Evolutionary conservation across 2,113 vertebrate species (phyloP), one percentile per base, ranked within the genome.

Genomic region (Parus major): DNA sequence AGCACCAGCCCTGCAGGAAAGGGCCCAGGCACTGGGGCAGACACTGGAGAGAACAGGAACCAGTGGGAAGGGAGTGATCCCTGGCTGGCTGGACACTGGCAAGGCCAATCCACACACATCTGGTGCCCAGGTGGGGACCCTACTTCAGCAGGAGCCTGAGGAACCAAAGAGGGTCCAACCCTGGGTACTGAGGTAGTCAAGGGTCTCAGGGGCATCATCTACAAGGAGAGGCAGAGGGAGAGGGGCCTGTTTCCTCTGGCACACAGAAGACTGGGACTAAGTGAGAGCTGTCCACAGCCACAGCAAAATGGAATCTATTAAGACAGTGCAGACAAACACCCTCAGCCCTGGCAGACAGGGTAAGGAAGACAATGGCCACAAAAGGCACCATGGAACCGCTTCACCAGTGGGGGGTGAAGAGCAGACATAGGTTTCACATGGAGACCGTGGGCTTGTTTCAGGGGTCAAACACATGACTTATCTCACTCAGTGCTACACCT

Each of bases 31-130:
- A 4, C 53, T 49, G 72, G 18, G 49, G 46, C 63, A 92, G 52
- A 33, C 7, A 1, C 24, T 6, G 0, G 12, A 15, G 27, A 24
- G 29, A 41, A 50, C 1, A 0, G 15, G 9, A 85, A 70, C 55
- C 86, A 85, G 7, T 0, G 0, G 15, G 28, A 47, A 41, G 4
- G 16, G 22, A 4, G 12, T 7, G 5, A 16, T 18, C 49, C 59
- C 59, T 68, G 27, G 59, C 53, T 52, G 18, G 31, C 31, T 27
- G 10, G 80, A 39, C 31, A 1, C n/a, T 44, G 49, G 15, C 64
- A 82, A 44, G 44, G 59, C 31, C 69, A 9, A 18, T 31, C 53
- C 41, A 41, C 57, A 52, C 36, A 15, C 15, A 71, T 4, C 3
- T 2, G 14, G 24, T 7, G 29, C 77, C n/a, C 25, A 28, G 8